A percentile compares a stretch with the other conserved stretches of the same genome.
Conservation (phyloP, 1,140 invertebrate genomes). For the Heliothis subflexa region DNA sequence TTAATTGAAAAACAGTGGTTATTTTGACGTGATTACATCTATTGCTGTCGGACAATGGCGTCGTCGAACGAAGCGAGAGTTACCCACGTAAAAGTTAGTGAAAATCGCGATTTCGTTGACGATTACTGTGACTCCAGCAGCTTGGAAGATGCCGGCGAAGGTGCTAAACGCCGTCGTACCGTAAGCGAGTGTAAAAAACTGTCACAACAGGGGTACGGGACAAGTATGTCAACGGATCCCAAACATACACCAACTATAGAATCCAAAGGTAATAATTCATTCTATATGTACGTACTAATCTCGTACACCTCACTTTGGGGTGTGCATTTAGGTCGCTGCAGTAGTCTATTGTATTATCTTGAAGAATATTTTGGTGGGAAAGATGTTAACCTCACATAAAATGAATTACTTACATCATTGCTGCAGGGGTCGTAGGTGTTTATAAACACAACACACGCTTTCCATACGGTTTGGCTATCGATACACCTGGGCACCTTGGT, state of each 20-base stretch:
- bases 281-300: conserved; percentile 48
- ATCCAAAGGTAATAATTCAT: conserved; percentile 72
- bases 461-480: conserved; percentile 20
- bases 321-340: conserved; percentile 17
- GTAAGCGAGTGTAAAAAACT: conserved; percentile 81
- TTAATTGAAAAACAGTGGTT: conserved; percentile 71
- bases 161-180: conserved; percentile 78
- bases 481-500: not conserved
- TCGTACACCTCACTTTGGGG: conserved; percentile 26
- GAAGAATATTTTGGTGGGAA: conserved; percentile 79
- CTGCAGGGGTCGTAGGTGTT: conserved; percentile 81
- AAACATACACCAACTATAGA: conserved; percentile 70
- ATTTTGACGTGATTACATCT: conserved; percentile 69
- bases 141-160: conserved; percentile 75
- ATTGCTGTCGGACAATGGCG: conserved; percentile 81
- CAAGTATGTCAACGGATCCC: conserved; percentile 79
- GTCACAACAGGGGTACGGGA: conserved; percentile 79
- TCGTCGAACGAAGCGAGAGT: conserved; percentile 77
- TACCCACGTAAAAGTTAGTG: conserved; percentile 80
- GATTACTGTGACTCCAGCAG: conserved; percentile 66
- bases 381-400: conserved; percentile 78
- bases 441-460: conserved; percentile 73
- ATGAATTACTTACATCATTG: conserved; percentile 82
- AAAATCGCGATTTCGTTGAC: conserved; percentile 73
- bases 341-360: conserved; percentile 39